phyloP scores from a whole-genome alignment of 2,888 invertebrate genomes.

The Uloborus plumipes region DNA sequence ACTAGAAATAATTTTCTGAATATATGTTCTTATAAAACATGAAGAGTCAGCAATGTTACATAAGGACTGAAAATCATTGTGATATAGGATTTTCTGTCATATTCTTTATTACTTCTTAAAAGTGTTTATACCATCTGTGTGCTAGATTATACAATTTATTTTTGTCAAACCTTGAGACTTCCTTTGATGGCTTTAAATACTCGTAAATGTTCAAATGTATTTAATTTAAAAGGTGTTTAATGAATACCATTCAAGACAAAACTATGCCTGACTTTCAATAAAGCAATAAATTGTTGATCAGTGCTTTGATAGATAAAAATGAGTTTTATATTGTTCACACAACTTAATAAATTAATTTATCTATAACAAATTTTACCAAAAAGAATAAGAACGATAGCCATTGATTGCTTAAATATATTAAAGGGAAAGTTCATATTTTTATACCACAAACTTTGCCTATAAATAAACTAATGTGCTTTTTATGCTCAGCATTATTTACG shows the following conservation, averaged over 20 bases:
- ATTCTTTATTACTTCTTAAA: too few relatives aligned
- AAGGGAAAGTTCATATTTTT: constrained; percentile 51
- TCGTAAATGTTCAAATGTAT: too few relatives aligned
- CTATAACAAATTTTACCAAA: constrained; percentile 39
- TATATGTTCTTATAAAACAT: too few relatives aligned
- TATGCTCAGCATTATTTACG: constrained; percentile 16
- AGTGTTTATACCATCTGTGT: too few relatives aligned
- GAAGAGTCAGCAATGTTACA: too few relatives aligned
- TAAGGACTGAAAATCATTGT: too few relatives aligned
- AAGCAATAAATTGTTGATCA: constrained; percentile 63
- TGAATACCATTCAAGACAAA: background rate
- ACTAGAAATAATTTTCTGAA: too few relatives aligned
- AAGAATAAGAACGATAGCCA: constrained; percentile 23
- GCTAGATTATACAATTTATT: too few relatives aligned
- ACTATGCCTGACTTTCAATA: constrained; percentile 31
- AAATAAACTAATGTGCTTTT: constrained; percentile 32
- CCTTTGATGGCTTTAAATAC: too few relatives aligned
- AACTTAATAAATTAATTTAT: constrained; percentile 27
- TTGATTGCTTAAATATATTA: constrained; percentile 37
- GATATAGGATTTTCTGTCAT: too few relatives aligned
- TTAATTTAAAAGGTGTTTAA: too few relatives aligned
- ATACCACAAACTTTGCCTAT: constrained; percentile 47
- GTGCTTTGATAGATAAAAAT: constrained; percentile 38
- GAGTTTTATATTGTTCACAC: constrained; percentile 49
- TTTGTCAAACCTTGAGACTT: too few relatives aligned